phyloP scores from a whole-genome alignment of 2,888 invertebrate genomes.

The Nesidiocoris tenuis region DNA sequence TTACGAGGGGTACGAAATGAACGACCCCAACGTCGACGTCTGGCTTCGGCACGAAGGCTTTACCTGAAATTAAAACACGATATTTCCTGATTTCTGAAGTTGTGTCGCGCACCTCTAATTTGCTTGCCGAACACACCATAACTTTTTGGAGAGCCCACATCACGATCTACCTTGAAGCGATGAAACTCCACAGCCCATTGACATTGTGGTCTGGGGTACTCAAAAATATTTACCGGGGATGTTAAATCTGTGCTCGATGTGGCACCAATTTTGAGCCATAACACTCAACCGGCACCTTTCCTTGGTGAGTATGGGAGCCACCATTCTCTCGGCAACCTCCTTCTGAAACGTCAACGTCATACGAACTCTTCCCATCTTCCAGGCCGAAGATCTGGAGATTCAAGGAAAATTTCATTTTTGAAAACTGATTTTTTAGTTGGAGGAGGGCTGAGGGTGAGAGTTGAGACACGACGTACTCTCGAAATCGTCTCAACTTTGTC shows the following conservation, averaged over 20 bases:
- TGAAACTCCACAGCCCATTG: too few species aligned
- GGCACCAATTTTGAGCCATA: slow-evolving; percentile 92
- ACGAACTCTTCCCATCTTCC: slow-evolving; percentile 76
- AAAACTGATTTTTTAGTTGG: too few species aligned
- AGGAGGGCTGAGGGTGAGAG: too few species aligned
- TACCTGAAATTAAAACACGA: slow-evolving; percentile 55
- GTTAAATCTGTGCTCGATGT: slow-evolving; percentile 76
- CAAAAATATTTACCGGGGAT: slow-evolving; percentile 67
- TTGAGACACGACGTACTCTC: too few species aligned
- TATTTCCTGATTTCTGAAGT: too few species aligned
- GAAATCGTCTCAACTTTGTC: too few species aligned
- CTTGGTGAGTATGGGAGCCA: slow-evolving; percentile 65
- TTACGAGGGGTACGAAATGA: slow-evolving; percentile 73
- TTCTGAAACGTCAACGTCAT: slow-evolving; percentile 97
- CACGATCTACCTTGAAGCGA: too few species aligned
- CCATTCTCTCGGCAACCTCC: slow-evolving; percentile 92
- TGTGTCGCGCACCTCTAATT: too few species aligned
- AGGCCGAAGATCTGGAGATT: slow-evolving; percentile 61
- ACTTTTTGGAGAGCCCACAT: too few species aligned
- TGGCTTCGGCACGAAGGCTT: slow-evolving; percentile 89
- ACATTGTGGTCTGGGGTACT: too few species aligned
- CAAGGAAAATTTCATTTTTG: too few species aligned
- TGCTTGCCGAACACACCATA: too few species aligned
- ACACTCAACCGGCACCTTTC: slow-evolving; percentile 87
- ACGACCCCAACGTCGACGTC: slow-evolving; percentile 97